Base-by-base conservation (phyloP, 2,113 vertebrate genomes). In the Microtus oregoni region DNA sequence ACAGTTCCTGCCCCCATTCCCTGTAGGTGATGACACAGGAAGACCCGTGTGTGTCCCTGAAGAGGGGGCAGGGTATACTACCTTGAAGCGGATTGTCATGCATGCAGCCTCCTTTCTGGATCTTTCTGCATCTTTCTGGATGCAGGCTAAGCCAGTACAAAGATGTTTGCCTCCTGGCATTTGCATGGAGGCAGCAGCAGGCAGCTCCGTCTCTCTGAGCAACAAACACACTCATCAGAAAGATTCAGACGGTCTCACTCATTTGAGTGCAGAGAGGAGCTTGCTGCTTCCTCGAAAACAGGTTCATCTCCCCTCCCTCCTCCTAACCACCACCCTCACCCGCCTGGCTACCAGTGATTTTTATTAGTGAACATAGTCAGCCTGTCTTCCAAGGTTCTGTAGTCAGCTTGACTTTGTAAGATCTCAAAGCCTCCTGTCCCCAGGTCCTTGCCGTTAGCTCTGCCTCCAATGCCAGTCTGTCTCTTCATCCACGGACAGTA, bases 91-190 rank as follows among this genome's bases (percentile, higher is more conserved):
- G 65, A 68, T 28, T 44, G 38, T 7, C 32, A 26, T 14, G 73
- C 1, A 9, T 32, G 65, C 32, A 41, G 61, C 61, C 65, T 26
- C 0, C 93, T 81, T 79, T 44, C 91, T n/a, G n/a, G n/a, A n/a
- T n/a, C n/a, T n/a, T n/a, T n/a, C n/a, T n/a, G 78, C 78, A 67
- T 96, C 94, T 82, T 6, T 93, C 91, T 92, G 90, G 88, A 86
- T 90, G 50, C 47, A 92, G 93, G 95, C 85, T 96, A 92, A 96
- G n/a, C 86, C 96, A 94, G 38, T 95, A 92, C 92, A 91, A 19
- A 96, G 96, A 91, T 89, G 50, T 47, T 94, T 86, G 85, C 96
- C 94, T 97, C 96, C 97, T 94, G 96, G 94, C 90, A 20, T 86
- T 95, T 77, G 65, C 95, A 86, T 83, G 95, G 93, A 97, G 95